Evolutionary conservation across 2,113 vertebrate species (phyloP).

Genomic region (Paradoxurus hermaphroditus): DNA sequence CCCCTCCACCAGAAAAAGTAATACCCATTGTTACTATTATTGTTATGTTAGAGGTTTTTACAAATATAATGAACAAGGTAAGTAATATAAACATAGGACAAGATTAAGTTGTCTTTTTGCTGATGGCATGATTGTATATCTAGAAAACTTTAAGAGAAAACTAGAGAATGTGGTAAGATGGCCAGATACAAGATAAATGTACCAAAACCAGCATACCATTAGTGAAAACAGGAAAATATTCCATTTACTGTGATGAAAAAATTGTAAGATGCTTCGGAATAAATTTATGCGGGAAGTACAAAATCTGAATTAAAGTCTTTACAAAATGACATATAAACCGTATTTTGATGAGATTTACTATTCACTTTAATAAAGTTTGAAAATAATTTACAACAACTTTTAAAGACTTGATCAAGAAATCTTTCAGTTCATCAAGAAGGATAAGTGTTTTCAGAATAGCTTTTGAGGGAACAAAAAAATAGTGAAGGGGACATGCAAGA

Average conservation of each 20-base stretch:
- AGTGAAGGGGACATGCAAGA: background rate
- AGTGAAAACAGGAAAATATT: background rate
- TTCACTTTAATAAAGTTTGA: background rate
- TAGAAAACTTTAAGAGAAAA: background rate
- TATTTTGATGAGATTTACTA: background rate
- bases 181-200: background rate
- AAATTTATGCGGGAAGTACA: background rate
- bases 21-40: background rate
- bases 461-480: background rate
- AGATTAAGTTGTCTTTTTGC: background rate
- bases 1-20: background rate
- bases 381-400: background rate
- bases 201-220: background rate
- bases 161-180: background rate
- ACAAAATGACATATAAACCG: background rate
- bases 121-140: background rate
- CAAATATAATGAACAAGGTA: background rate
- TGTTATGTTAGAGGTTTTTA: background rate
- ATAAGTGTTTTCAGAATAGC: background rate
- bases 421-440: background rate
- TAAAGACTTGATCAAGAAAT: background rate
- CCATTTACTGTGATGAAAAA: background rate
- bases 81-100: background rate
- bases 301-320: background rate
- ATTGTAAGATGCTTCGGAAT: constrained; percentile 4